These are phyloP conservation scores for Microcebus griseorufus DNA, from an alignment of 2,113 vertebrate genomes.

Conservation along the genomic window DNA sequence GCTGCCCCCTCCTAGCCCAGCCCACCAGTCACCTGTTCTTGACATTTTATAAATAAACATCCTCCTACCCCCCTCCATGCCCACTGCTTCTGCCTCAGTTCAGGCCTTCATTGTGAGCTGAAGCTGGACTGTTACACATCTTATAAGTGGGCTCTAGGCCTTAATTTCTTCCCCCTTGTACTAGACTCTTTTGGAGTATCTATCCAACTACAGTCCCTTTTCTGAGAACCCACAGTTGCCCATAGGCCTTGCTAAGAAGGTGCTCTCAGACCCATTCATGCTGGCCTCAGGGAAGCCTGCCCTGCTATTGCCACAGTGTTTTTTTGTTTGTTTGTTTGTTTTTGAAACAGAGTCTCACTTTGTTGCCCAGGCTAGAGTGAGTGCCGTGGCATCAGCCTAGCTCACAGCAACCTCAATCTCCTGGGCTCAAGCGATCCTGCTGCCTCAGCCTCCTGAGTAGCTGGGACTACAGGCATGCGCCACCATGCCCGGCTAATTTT, in stretches of 20 bases:
- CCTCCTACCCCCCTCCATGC: background rate
- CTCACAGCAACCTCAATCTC: no score
- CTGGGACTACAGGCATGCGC: no score
- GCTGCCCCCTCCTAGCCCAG: background rate
- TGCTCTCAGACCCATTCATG: background rate
- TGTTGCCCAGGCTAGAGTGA: no score
- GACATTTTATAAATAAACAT: background rate
- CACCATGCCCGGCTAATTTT: no score
- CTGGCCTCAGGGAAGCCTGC: background rate
- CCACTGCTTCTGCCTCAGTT: background rate
- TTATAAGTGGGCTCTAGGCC: background rate
- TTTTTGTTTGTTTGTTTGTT: no score
- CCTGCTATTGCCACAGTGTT: background rate
- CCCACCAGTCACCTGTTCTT: background rate
- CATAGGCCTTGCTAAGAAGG: background rate
- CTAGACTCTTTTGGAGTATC: background rate
- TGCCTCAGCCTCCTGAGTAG: no score
- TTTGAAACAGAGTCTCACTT: no score
- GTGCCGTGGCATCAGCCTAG: no score
- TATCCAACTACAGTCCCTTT: background rate
- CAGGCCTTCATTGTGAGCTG: background rate
- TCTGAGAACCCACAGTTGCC: background rate
- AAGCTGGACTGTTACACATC: background rate
- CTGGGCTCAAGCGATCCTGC: no score
- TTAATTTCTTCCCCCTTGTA: background rate